Conservation (phyloP, 2,797 vertebrate genomes). For the Natrix natrix region DNA sequence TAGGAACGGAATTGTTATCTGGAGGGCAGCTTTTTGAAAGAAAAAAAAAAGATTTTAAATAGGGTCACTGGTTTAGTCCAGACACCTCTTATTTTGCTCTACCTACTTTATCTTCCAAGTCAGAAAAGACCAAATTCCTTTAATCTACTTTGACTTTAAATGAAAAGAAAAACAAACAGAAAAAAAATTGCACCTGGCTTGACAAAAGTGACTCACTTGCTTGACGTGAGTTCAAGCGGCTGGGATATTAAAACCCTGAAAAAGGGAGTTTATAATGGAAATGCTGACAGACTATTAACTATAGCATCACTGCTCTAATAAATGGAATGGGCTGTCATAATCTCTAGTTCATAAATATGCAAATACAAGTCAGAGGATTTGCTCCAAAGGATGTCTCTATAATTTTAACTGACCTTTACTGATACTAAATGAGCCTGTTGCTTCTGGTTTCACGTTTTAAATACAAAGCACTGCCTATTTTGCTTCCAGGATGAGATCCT, state of each 20-base stretch:
- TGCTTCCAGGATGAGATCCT: conserved; percentile 10
- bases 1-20: neutral
- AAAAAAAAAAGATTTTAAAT: neutral
- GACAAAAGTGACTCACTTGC: conserved; percentile 66
- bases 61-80: neutral
- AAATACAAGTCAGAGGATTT: conserved; percentile 77
- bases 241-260: conserved; percentile 77
- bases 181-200: conserved; percentile 50
- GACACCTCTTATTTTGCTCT: conserved; percentile 16
- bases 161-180: conserved; percentile 34
- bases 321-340: conserved; percentile 79
- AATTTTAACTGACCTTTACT: conserved; percentile 82
- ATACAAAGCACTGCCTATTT: conserved; percentile 60
- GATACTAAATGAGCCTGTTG: conserved; percentile 77
- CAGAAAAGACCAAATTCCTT: conserved; percentile 49
- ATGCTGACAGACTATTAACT: conserved; percentile 82
- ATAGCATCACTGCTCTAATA: conserved; percentile 75
- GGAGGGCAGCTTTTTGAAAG: neutral
- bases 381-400: conserved; percentile 80
- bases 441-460: conserved; percentile 70
- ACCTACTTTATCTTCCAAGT: conserved; percentile 7
- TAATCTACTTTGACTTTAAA: conserved; percentile 58
- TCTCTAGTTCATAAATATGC: conserved; percentile 83
- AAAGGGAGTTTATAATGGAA: conserved; percentile 79
- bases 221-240: conserved; percentile 74